Evolutionary conservation across 2,888 invertebrate genomes (phyloP).

Genomic region (Hetaerina titia): DNA sequence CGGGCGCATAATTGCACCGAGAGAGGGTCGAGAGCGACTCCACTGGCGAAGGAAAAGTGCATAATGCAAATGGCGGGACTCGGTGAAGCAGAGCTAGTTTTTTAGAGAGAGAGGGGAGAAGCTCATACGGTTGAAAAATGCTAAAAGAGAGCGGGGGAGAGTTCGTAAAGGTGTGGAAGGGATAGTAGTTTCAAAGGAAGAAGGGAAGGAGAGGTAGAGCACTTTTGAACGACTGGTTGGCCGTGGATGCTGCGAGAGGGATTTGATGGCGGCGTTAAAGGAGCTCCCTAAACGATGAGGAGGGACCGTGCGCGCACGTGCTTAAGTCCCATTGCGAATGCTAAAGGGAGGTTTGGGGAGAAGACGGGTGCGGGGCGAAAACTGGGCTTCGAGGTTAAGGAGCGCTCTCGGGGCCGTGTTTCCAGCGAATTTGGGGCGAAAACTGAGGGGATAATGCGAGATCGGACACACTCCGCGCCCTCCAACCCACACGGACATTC

Average conservation of each 20-base stretch:
- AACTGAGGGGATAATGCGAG: constrained; percentile 48
- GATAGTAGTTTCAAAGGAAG: neutral
- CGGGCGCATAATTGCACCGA: neutral
- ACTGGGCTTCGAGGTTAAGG: constrained; percentile 65
- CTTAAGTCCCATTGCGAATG: constrained; percentile 44
- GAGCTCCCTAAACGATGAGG: constrained; percentile 48
- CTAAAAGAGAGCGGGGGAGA: neutral
- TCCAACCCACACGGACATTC: neutral
- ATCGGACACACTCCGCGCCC: constrained; percentile 35
- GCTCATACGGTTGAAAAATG: neutral
- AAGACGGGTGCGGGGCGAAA: neutral
- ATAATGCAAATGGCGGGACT: neutral
- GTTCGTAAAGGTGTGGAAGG: neutral
- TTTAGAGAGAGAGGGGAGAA: neutral
- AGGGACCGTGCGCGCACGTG: constrained; percentile 34
- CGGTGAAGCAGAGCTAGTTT: neutral
- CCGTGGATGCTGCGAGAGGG: constrained; percentile 11
- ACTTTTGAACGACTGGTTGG: constrained; percentile 36
- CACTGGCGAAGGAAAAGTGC: neutral
- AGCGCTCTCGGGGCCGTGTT: constrained; percentile 43
- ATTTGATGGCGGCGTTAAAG: constrained; percentile 64
- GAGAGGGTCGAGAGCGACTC: neutral
- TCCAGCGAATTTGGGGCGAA: constrained; percentile 55
- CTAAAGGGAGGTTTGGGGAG: neutral
- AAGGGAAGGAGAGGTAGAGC: neutral